Percentiles rank a stretch among this genome's conserved stretches.
Conservation (phyloP, 2,113 vertebrate genomes). For the Pituophis catenifer region DNA sequence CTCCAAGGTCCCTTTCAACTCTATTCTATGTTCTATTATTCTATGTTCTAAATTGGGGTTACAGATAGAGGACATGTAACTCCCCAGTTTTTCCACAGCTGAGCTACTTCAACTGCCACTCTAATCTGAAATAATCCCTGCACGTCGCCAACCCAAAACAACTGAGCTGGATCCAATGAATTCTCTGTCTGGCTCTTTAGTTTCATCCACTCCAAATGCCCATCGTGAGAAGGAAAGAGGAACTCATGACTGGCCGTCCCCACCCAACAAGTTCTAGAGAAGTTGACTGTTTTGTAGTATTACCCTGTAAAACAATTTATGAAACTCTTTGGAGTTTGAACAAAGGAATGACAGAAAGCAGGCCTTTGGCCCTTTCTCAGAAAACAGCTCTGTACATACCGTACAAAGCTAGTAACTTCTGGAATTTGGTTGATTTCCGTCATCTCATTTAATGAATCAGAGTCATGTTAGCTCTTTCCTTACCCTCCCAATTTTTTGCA, state of each 20-base stretch:
- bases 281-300: neutral
- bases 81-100: neutral
- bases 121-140: neutral
- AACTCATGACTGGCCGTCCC: neutral
- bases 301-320: accelerated
- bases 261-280: neutral
- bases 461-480: neutral
- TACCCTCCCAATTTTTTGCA: neutral
- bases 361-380: neutral
- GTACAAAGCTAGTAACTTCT: neutral
- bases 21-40: neutral
- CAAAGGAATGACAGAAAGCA: accelerated
- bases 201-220: neutral
- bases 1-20: neutral
- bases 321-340: neutral
- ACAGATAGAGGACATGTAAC: neutral
- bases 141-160: neutral
- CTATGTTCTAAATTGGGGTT: neutral
- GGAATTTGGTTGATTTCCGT: constrained; percentile 26
- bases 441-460: constrained; percentile 25
- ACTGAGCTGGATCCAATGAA: neutral
- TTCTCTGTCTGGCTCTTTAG: neutral
- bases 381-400: constrained; percentile 1
- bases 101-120: neutral
- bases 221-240: neutral